Percentiles rank a stretch among this genome's conserved stretches.
Conservation (phyloP, 2,797 vertebrate species). For the Aeoliscus strigatus region DNA sequence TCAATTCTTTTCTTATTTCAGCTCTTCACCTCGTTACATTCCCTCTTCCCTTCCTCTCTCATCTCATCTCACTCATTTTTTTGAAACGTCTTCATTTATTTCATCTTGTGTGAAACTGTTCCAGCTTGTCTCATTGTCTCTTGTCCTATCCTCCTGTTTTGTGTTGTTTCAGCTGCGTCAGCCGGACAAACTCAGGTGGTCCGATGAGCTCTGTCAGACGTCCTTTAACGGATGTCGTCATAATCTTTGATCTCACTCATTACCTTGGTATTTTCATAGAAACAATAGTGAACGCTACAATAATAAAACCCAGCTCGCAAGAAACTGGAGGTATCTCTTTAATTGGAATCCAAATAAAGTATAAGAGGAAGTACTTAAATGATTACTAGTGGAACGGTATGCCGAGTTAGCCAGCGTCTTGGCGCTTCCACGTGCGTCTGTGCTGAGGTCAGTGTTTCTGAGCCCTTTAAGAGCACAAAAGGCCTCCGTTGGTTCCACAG, state of each 20-base stretch:
- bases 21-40: no score
- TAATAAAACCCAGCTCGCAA: constrained; percentile 5
- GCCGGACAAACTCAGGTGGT: no score
- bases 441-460: constrained; percentile 58
- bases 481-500: constrained; percentile 67
- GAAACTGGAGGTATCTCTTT: constrained; percentile 14
- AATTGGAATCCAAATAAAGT: constrained; percentile 10
- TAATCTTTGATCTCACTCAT: constrained; percentile 9
- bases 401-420: constrained; percentile 35
- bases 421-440: constrained; percentile 40
- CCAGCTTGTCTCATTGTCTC: no score
- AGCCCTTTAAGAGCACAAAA: constrained; percentile 53
- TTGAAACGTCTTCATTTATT: no score
- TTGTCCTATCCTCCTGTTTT: no score
- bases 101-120: no score
- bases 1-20: no score
- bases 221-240: background rate
- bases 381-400: constrained; percentile 10
- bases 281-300: constrained; percentile 4
- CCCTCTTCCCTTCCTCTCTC: no score
- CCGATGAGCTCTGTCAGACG: constrained; percentile 7
- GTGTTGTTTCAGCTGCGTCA: no score
- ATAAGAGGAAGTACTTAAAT: constrained; percentile 15
- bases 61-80: constrained; percentile 4
- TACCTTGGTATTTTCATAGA: constrained; percentile 12